These are phyloP conservation scores for Tragelaphus oryx DNA, from an alignment of 2,797 vertebrate species.

Conservation along the genomic window DNA sequence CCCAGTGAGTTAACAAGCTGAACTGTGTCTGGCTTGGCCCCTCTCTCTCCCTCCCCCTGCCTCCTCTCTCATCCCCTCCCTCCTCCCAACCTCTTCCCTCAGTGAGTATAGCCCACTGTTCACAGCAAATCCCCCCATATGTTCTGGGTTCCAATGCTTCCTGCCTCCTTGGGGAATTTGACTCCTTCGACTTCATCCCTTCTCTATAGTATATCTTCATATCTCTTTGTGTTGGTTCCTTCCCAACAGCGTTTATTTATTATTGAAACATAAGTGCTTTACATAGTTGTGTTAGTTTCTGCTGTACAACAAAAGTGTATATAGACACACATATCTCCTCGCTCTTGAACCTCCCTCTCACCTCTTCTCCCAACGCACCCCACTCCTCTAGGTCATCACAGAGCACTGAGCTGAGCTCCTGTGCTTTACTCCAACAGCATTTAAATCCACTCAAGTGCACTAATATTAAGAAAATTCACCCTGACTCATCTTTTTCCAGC, in stretches of 20 bases:
- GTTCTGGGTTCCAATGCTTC: neutral
- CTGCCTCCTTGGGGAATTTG: neutral
- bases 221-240: neutral
- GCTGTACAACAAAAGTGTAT: neutral
- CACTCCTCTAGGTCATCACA: neutral
- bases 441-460: neutral
- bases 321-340: neutral
- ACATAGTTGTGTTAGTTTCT: neutral
- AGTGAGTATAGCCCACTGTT: neutral
- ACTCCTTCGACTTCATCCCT: rapidly evolving
- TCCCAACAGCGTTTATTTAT: neutral
- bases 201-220: neutral
- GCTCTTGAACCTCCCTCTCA: neutral
- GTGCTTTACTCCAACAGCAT: neutral
- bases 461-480: neutral
- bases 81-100: neutral
- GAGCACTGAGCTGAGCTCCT: neutral
- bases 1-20: neutral
- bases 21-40: too few species aligned
- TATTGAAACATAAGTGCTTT: neutral
- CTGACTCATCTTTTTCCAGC: neutral
- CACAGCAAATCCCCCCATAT: neutral
- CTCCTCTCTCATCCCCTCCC: neutral
- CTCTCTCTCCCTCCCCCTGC: neutral
- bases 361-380: neutral